phyloP scores from a whole-genome alignment of 2,113 vertebrate species.

The Stigmatopora argus region DNA sequence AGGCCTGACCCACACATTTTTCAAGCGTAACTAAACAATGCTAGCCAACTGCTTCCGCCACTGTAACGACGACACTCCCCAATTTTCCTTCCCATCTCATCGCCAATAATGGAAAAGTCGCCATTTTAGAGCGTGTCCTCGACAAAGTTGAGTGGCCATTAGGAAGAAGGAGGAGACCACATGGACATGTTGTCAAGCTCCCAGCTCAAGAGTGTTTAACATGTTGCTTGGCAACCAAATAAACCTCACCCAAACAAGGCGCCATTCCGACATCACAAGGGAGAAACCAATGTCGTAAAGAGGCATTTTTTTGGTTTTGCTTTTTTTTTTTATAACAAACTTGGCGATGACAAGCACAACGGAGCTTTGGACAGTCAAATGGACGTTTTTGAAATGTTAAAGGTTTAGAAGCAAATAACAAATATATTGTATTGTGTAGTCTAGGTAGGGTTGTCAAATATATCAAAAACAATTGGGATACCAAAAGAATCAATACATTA shows the following conservation, averaged over 20 bases:
- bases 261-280: slow-evolving; percentile 11
- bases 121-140: too few relatives aligned
- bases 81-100: too few relatives aligned
- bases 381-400: neutral
- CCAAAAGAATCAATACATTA: too few relatives aligned
- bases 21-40: too few relatives aligned
- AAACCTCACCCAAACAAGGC: slow-evolving; percentile 27
- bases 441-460: too few relatives aligned
- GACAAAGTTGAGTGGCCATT: slow-evolving; percentile 16
- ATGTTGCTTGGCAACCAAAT: slow-evolving; percentile 50
- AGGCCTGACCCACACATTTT: too few relatives aligned
- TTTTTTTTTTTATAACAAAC: neutral
- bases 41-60: too few relatives aligned
- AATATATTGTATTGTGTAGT: too few relatives aligned
- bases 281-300: neutral
- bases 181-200: slow-evolving; percentile 19
- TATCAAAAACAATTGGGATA: too few relatives aligned
- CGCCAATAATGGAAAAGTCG: too few relatives aligned
- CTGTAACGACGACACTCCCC: too few relatives aligned
- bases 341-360: neutral
- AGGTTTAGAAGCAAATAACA: too few relatives aligned
- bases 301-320: neutral
- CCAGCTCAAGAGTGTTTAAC: slow-evolving; percentile 38
- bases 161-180: slow-evolving; percentile 24
- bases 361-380: neutral